These are phyloP conservation scores for Eciton burchellii DNA, from an alignment of 1,140 invertebrate genomes.

Conservation along the genomic window DNA sequence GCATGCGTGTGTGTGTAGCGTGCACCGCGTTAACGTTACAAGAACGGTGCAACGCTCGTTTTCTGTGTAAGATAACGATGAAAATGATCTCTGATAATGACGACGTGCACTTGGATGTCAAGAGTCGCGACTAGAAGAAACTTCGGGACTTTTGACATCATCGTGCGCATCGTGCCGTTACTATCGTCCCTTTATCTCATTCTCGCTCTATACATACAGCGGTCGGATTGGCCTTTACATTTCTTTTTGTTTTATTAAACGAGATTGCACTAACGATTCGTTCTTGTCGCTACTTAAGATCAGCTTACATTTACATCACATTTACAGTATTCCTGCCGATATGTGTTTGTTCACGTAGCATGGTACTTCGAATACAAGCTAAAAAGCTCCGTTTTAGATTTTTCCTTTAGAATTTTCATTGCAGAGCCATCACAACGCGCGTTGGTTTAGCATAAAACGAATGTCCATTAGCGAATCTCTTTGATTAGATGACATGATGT, in stretches of 20 bases:
- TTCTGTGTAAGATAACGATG: slow-evolving; percentile 56
- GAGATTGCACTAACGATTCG: slow-evolving; percentile 61
- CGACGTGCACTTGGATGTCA: slow-evolving; percentile 8
- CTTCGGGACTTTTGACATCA: slow-evolving; percentile 11
- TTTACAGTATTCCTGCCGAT: slow-evolving; percentile 73
- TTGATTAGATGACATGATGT: slow-evolving; percentile 72
- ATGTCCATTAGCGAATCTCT: slow-evolving; percentile 58
- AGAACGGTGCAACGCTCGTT: slow-evolving; percentile 39
- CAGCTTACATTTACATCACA: slow-evolving; percentile 75
- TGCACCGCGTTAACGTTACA: slow-evolving; percentile 51
- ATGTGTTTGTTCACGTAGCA: slow-evolving; percentile 74
- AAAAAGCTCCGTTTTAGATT: slow-evolving; percentile 48
- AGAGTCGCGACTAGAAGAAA: background rate
- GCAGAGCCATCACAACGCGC: slow-evolving; percentile 63
- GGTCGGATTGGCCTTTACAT: slow-evolving; percentile 61
- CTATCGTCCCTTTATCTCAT: slow-evolving; percentile 26
- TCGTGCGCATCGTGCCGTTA: slow-evolving; percentile 28
- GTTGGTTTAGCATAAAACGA: slow-evolving; percentile 59
- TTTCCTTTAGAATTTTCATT: slow-evolving; percentile 59
- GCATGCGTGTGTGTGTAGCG: background rate
- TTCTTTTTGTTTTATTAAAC: slow-evolving; percentile 27
- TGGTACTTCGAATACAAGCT: slow-evolving; percentile 67
- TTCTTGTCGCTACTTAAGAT: slow-evolving; percentile 70
- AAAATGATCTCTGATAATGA: slow-evolving; percentile 31
- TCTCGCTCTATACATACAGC: slow-evolving; percentile 52